A percentile compares a stretch with the other conserved stretches of the same genome.
These are phyloP conservation scores for Cheilinus undulatus DNA, from an alignment of 2,113 vertebrate species.

Conservation along the genomic window DNA sequence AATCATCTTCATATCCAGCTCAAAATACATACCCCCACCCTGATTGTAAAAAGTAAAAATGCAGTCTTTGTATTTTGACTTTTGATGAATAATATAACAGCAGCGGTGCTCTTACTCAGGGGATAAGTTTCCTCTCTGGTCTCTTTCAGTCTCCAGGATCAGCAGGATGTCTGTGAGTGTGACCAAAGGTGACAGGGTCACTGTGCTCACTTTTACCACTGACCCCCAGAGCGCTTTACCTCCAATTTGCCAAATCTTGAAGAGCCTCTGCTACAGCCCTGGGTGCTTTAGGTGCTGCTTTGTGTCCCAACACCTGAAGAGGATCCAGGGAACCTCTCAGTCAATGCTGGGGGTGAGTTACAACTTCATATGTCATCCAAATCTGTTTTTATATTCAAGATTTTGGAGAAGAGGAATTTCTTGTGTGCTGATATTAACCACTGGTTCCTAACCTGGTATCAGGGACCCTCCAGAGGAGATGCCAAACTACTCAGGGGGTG, in stretches of 20 bases:
- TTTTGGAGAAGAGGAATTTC: no score
- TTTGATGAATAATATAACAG: no score
- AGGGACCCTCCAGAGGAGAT: no score
- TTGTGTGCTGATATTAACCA: no score
- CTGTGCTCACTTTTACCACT: slow-evolving; percentile 1
- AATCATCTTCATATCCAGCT: no score
- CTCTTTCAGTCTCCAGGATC: neutral
- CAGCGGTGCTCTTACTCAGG: neutral
- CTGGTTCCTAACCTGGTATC: no score
- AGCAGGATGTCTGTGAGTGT: neutral
- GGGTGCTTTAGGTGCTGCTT: slow-evolving; percentile 52
- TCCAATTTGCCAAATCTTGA: slow-evolving; percentile 56
- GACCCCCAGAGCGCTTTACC: slow-evolving; percentile 47
- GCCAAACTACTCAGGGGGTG: no score
- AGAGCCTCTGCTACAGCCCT: slow-evolving; percentile 66
- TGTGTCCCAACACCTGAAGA: slow-evolving; percentile 47
- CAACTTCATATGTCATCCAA: neutral
- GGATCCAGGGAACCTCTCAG: slow-evolving; percentile 14
- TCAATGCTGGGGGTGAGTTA: slow-evolving; percentile 50
- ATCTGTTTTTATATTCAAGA: no score
- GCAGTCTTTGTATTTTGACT: no score
- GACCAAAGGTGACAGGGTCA: neutral
- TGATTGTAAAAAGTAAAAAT: no score
- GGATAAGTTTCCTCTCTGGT: neutral
- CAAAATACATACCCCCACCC: no score